Base-by-base conservation (phyloP, 2,113 vertebrate species). In the Theropithecus gelada region DNA sequence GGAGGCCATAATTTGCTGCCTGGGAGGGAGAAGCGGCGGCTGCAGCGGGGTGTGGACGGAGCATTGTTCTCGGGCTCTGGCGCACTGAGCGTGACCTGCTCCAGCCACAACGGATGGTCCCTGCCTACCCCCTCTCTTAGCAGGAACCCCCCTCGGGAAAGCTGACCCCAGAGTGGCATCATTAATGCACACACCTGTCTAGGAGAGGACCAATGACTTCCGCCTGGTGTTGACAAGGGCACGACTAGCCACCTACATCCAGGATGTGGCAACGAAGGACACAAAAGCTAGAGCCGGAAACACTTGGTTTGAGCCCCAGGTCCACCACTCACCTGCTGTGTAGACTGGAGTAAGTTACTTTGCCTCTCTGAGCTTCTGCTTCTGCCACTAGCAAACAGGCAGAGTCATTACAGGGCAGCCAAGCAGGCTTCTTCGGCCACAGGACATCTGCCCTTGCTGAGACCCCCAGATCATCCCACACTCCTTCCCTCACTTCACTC, bases 1-100 rank as follows among this genome's bases (percentile, higher is more conserved):
- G 43, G 98, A 98, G 98, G 98, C 97, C 98, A 94, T 98, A 98
- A 99, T 99, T 99, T 98, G 98, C 98, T 98, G 98, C 97, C 98
- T 97, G 96, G 98, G 98, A 98, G 97, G 23, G 85, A 98, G 98
- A 98, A 98, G 97, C 82, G 93, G 98, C 16, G n/a, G 97, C n/a
- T 91, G 98, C 0, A 1, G 94, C n/a, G 91, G 97, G 93, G 32
- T 95, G 97, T 95, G 96, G 84, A 70, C 25, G 0, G 90, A 89
- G 97, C 97, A 97, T 98, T 98, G 98, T 98, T 96, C 97, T 73
- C 68, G 52, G 94, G 90, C 98, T 97, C 5, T 0, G 55, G 4
- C 3, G 94, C 8, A 0, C 93, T 88, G 73, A 66, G 93, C 66
- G 6, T 93, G 92, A 88, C 25, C 78, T 17, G 96, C 84, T 96